Conservation (phyloP, 1,140 invertebrate genomes). For the Trichoplusia ni region DNA sequence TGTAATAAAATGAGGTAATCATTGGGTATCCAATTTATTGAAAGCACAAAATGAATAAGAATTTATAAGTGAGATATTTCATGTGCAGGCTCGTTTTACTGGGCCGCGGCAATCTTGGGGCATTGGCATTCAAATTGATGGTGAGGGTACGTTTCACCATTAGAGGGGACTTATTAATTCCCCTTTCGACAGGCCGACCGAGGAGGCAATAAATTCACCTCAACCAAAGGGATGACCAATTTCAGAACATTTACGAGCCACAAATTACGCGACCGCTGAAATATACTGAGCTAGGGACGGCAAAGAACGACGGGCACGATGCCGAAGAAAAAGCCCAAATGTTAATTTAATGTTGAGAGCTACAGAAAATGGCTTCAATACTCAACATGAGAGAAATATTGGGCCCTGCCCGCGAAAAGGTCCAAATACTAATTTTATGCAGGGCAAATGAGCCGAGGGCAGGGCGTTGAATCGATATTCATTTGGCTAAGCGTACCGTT, state of each 20-base stretch:
- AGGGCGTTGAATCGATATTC: conserved; percentile 66
- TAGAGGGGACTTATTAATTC: conserved; percentile 81
- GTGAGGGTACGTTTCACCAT: conserved; percentile 80
- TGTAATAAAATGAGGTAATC: conserved; percentile 54
- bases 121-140: conserved; percentile 81
- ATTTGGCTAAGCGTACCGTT: conserved; percentile 67
- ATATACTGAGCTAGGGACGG: conserved; percentile 72
- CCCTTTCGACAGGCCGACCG: conserved; percentile 80
- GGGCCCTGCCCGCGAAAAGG: conserved; percentile 56
- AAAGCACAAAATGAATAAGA: conserved; percentile 65
- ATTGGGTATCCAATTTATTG: conserved; percentile 63
- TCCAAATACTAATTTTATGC: conserved; percentile 73
- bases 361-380: conserved; percentile 73
- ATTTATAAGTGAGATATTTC: conserved; percentile 74
- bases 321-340: conserved; percentile 69
- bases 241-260: conserved; percentile 82
- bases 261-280: conserved; percentile 81
- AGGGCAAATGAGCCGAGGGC: conserved; percentile 65
- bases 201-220: conserved; percentile 80
- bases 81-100: conserved; percentile 62
- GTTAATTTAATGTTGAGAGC: conserved; percentile 55
- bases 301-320: conserved; percentile 60
- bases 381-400: conserved; percentile 72
- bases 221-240: conserved; percentile 82
- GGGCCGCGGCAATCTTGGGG: conserved; percentile 68